Conservation (phyloP, 2,113 vertebrate genomes). For the Hydrochoerus hydrochaeris region DNA sequence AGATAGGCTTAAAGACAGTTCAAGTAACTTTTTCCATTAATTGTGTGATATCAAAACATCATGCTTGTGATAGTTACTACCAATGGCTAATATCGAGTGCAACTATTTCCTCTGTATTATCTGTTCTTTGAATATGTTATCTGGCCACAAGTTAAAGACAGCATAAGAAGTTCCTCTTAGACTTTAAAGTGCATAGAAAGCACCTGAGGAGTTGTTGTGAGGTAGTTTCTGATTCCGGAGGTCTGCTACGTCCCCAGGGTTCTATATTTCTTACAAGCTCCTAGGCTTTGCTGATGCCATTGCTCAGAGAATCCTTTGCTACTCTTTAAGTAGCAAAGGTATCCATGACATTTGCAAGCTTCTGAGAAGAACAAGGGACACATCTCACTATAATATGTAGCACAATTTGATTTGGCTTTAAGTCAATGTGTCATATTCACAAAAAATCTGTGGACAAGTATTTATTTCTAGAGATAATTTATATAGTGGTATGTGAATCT, state of each 20-base stretch:
- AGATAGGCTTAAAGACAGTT: background rate
- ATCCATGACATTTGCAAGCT: background rate
- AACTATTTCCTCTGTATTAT: background rate
- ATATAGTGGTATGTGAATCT: background rate
- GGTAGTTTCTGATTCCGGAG: background rate
- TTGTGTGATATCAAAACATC: background rate
- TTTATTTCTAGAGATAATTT: background rate
- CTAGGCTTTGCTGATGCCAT: no score
- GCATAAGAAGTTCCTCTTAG: background rate
- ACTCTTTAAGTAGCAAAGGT: background rate
- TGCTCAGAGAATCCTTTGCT: background rate
- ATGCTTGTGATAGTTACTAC: background rate
- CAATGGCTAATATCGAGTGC: background rate
- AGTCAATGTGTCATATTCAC: background rate
- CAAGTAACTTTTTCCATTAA: background rate
- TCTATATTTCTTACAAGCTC: background rate
- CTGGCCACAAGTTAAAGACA: background rate
- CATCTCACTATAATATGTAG: background rate
- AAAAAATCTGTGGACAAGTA: background rate
- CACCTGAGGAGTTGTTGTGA: constrained; percentile 46
- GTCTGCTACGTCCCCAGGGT: background rate
- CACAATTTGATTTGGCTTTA: background rate
- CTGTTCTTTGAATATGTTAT: background rate
- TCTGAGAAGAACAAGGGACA: background rate
- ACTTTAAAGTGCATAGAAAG: background rate